Base-by-base conservation (phyloP, 1,140 invertebrate species). In the Cotesia vestalis region DNA sequence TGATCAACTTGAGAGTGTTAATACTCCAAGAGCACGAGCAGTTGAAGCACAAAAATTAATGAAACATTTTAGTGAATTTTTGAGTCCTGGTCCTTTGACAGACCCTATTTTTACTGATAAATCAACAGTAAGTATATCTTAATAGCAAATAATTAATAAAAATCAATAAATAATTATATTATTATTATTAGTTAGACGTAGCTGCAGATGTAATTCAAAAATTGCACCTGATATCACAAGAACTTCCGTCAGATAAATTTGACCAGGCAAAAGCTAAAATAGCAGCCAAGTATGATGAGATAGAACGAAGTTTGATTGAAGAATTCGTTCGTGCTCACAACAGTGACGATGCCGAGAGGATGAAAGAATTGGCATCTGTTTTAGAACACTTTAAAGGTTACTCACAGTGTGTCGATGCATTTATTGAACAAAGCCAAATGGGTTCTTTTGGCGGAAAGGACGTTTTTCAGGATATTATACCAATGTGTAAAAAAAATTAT, bases 201-300 rank as follows among this genome's bases (percentile, higher is more conserved):
- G 96, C 97, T 52, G 98, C 98, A n/a, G 97, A 99, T 89, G 92
- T 99, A 3, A 99, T 99, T 79, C 96, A 99, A 86, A 99, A 99
- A 82, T 87, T 99, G 4, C 93, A 98, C 82, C 90, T 96, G 5
- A 98, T 99, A 78, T 92, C 96, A 2, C 96, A 99, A 89, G 98
- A 99, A 86, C 86, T 99, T 35, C 94, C 95, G 3, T 89, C 90
- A 6, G 91, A 92, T 69, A 95, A 94, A 82, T 98, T 98, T 90
- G 94, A 94, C 77, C 91, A 92, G 67, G 95, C 96, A 0, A 96
- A 95, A 78, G 92, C 93, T 69, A 96, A 96, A 85, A 99, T 98
- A 71, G 90, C 91, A 81, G 89, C 92, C n/a, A 98, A 98, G 83
- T 99, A 99, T 85, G 94, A 97, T 80, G 94, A 97, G 82, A 96